Evolutionary conservation across 2,113 vertebrate genomes (phyloP).

Genomic region (Gopherus evgoodei): DNA sequence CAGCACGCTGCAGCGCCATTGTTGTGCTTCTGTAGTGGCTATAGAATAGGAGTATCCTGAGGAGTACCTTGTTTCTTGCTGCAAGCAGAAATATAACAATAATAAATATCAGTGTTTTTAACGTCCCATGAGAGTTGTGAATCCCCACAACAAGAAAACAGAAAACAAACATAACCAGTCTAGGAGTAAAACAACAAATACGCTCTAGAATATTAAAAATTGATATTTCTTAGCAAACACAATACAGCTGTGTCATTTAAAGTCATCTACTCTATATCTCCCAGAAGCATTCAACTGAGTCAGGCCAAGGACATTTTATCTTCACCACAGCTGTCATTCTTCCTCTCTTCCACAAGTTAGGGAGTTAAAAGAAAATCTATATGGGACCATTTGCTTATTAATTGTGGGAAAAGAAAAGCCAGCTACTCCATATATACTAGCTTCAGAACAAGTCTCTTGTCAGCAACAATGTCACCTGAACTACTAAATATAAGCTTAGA

Average conservation of each 20-base stretch:
- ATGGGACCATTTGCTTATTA: neutral
- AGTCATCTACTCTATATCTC: constrained; percentile 11
- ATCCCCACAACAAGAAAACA: constrained; percentile 17
- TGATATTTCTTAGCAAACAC: neutral
- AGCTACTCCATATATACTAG: neutral
- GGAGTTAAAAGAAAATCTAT: constrained; percentile 9
- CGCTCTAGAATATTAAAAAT: constrained; percentile 47
- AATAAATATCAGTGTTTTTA: constrained; percentile 51
- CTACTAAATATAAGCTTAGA: neutral
- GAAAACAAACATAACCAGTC: constrained; percentile 44
- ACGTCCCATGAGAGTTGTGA: constrained; percentile 34
- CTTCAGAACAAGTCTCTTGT: constrained; percentile 35
- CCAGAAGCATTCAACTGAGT: constrained; percentile 18
- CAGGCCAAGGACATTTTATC: constrained; percentile 14
- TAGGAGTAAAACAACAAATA: constrained; percentile 37
- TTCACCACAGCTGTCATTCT: constrained; percentile 29
- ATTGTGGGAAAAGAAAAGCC: constrained; percentile 7
- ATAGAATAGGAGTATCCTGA: neutral
- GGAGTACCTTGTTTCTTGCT: constrained; percentile 31
- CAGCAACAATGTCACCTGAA: neutral
- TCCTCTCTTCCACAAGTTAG: constrained; percentile 14
- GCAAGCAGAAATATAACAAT: constrained; percentile 44
- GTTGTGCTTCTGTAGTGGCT: neutral
- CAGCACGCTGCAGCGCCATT: neutral
- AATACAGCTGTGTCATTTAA: constrained; percentile 1